Percentiles rank a stretch among this genome's conserved stretches.
Conservation (phyloP, 2,888 invertebrate genomes). For the Lithophane semibrunnea region DNA sequence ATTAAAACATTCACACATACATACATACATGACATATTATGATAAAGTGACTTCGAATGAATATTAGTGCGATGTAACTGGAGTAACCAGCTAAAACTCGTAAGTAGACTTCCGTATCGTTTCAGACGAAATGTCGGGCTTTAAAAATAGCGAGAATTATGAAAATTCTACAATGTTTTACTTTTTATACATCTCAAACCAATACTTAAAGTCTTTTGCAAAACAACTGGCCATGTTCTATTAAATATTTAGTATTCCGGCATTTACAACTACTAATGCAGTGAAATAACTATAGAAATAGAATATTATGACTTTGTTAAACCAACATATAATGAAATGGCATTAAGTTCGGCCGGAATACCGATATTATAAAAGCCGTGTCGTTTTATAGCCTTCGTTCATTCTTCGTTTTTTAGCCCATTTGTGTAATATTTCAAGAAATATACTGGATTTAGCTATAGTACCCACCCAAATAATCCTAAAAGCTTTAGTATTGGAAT, state of each 20-base stretch:
- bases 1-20: too few relatives aligned
- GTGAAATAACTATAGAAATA: constrained; percentile 33
- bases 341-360: constrained; percentile 7
- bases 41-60: not conserved
- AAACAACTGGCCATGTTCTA: constrained; percentile 21
- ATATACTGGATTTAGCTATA: not conserved
- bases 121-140: not conserved
- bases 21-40: too few relatives aligned
- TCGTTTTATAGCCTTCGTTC: not conserved
- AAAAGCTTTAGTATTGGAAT: not conserved
- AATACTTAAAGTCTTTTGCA: not conserved
- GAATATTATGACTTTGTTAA: constrained; percentile 25
- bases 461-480: not conserved
- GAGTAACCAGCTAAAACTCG: not conserved
- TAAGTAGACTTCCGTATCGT: not conserved
- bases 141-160: not conserved
- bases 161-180: not conserved
- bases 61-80: not conserved
- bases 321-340: constrained; percentile 31
- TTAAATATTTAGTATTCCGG: constrained; percentile 28
- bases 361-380: constrained; percentile 6
- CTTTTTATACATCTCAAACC: not conserved
- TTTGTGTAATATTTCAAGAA: constrained; percentile 3
- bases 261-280: constrained; percentile 42
- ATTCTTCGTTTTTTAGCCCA: not conserved